Evolutionary conservation across 2,797 vertebrate species (phyloP).

Genomic region (Sorex maritimensis): DNA sequence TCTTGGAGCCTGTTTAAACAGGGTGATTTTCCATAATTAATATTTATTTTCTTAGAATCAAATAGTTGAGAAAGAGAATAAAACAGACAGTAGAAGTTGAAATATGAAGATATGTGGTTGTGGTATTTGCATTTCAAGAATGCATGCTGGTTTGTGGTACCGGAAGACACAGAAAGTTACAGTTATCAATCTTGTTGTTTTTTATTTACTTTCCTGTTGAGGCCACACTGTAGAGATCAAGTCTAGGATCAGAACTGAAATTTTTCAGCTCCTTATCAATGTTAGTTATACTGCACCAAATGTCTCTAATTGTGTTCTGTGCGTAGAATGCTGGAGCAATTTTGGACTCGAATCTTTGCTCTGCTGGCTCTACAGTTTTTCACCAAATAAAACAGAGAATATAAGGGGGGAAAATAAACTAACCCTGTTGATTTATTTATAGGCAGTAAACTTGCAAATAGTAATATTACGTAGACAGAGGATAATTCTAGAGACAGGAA

Average conservation of each 20-base stretch:
- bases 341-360: neutral
- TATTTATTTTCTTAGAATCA: constrained; percentile 32
- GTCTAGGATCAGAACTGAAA: neutral
- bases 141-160: neutral
- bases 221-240: neutral
- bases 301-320: neutral
- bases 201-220: neutral
- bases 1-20: too few species aligned
- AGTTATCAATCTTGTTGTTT: neutral
- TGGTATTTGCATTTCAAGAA: neutral
- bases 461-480: too few species aligned
- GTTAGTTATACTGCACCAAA: neutral
- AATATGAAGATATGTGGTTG: neutral
- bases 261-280: neutral
- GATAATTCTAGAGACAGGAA: too few species aligned
- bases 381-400: neutral
- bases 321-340: neutral
- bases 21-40: neutral
- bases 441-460: too few species aligned
- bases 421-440: too few species aligned
- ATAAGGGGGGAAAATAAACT: too few species aligned
- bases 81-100: neutral
- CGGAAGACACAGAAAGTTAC: neutral
- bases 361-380: neutral
- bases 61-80: constrained; percentile 13